Evolutionary conservation across 2,797 vertebrate species (phyloP).

Genomic region (Cygnus olor): DNA sequence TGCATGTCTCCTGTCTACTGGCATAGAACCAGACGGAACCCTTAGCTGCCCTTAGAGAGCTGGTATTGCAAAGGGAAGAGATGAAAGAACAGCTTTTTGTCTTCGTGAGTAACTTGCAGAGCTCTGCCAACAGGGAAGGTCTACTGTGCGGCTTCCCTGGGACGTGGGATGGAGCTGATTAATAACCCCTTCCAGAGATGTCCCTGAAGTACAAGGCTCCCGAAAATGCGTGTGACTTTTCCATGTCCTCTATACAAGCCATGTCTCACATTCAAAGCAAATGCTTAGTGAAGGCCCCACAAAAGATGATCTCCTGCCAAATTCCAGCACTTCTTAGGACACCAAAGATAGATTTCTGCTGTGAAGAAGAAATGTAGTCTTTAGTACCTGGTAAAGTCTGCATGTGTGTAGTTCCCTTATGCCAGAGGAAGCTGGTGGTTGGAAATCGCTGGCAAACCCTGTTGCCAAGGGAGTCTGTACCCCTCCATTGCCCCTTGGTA

Average conservation of each 20-base stretch:
- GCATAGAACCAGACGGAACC: neutral
- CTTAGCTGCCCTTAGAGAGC: neutral
- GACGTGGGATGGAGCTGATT: neutral
- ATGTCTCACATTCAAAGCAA: neutral
- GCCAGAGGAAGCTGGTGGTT: neutral
- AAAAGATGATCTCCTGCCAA: neutral
- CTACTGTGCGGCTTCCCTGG: neutral
- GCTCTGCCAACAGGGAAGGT: neutral
- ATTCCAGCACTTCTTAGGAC: slow-evolving; percentile 18
- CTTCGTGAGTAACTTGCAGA: neutral
- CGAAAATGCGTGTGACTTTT: neutral
- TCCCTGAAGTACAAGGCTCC: neutral
- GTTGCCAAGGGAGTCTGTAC: neutral
- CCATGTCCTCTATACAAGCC: neutral
- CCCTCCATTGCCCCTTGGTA: neutral
- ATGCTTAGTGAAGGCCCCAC: neutral
- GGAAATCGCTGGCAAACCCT: neutral
- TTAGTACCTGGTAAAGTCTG: neutral
- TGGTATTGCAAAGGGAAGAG: neutral
- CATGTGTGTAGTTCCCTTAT: neutral
- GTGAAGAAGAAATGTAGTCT: neutral
- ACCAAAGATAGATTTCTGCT: neutral
- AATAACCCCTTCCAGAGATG: neutral
- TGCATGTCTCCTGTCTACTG: neutral
- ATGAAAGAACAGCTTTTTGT: neutral